Conservation (phyloP, 2,113 vertebrate genomes). For the Pica pica region DNA sequence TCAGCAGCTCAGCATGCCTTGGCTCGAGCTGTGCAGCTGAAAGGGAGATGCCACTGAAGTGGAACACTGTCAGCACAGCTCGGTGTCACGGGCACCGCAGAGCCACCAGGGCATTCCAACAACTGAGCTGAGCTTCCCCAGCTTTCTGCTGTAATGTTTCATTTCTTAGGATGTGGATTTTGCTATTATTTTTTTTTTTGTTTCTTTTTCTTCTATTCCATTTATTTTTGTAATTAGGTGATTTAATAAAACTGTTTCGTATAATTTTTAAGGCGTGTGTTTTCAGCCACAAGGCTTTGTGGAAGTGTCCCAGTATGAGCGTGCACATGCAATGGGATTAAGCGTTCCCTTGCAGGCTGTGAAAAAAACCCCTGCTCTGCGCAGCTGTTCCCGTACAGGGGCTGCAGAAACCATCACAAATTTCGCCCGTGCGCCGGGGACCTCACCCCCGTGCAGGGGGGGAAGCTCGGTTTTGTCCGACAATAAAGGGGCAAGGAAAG, state of each 20-base stretch:
- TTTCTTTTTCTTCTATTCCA: not conserved
- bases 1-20: not conserved
- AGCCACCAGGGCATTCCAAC: not conserved
- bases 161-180: not conserved
- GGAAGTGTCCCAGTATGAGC: not conserved
- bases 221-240: constrained; percentile 7
- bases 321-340: no score
- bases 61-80: not conserved
- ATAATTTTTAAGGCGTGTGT: not conserved
- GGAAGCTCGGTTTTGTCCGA: no score
- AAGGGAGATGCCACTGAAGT: not conserved
- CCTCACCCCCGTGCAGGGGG: not conserved
- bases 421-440: not conserved
- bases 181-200: not conserved
- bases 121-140: not conserved
- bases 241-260: constrained; percentile 47
- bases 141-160: not conserved
- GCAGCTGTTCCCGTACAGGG: not conserved
- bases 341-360: not conserved
- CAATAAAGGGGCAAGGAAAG: not conserved
- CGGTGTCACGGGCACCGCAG: fast-evolving
- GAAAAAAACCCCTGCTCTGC: not conserved
- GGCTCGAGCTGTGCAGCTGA: not conserved
- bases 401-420: not conserved
- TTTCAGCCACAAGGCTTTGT: not conserved